Base-by-base conservation (phyloP, 1,140 invertebrate genomes). In the Drosophila nebulosa region DNA sequence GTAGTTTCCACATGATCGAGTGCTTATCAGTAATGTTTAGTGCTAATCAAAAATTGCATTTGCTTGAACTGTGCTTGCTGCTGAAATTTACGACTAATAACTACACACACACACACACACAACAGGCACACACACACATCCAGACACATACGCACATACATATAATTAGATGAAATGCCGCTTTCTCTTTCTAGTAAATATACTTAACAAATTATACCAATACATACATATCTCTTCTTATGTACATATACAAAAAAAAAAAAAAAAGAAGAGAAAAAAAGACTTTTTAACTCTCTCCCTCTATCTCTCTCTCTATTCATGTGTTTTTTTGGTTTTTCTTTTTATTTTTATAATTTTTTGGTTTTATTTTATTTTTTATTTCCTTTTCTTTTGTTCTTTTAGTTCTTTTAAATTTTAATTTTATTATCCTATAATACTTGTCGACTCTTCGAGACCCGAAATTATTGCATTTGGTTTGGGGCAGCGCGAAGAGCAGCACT, bases 361-460 rank as follows among this genome's bases (percentile, higher is more conserved):
- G 78, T 80, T 79, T 71, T 67, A 78, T 75, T 78, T 80, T 83
- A 3, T 10, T 21, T 46, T 0, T 10, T 18, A 30, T 14, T 55
- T n/a, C n/a, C n/a, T 52, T 32, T 35, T 16, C 2, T 9, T 14
- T 6, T 18, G 18, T 10, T 46, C 9, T 10, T 46, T 46, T 18
- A n/a, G n/a, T n/a, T n/a, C n/a, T 46, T 39, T 16, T 16, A n/a
- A 14, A 14, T 36, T 42, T 42, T 18, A 0, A 42, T 42, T 42
- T 42, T 18, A 32, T 12, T 12, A 10, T 42, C 2, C n/a, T n/a
- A 4, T 42, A 18, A 18, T 42, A 42, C 39, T 42, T 1, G 39
- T 46, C 39, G 39, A 46, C 39, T 46, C 39, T 46, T 46, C 16
- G 16, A 46, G 39, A 46, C 6, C 39, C 39, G 39, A 46, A 46